phyloP scores from a whole-genome alignment of 2,113 vertebrate genomes.

The Bettongia penicillata region DNA sequence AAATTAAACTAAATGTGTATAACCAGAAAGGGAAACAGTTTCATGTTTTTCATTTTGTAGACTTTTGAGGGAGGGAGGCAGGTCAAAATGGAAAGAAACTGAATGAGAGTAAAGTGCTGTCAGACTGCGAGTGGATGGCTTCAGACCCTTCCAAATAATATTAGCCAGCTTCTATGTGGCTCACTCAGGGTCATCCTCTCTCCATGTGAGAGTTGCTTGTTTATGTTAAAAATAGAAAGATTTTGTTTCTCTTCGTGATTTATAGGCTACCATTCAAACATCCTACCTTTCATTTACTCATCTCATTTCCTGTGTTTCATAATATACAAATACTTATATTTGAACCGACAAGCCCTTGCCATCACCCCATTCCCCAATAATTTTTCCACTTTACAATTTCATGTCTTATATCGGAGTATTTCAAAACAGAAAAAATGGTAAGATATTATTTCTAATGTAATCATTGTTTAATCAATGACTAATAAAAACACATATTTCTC shows the following conservation, averaged over 20 bases:
- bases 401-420: background rate
- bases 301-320: background rate
- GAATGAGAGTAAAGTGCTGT: background rate
- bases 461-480: background rate
- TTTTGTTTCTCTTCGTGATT: slow-evolving; percentile 22
- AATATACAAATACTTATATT: background rate
- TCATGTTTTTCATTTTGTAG: background rate
- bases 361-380: background rate
- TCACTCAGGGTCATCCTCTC: background rate
- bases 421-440: background rate
- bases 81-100: background rate
- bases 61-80: background rate
- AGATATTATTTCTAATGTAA: background rate
- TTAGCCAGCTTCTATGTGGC: background rate
- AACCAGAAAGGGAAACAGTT: slow-evolving; percentile 5
- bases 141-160: no score
- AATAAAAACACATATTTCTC: background rate
- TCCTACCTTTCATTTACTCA: background rate
- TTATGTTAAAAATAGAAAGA: background rate
- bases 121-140: no score
- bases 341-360: background rate
- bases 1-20: slow-evolving; percentile 45
- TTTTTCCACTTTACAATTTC: background rate
- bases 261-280: background rate
- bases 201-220: background rate